These are phyloP conservation scores for Erebia epiphron DNA, from an alignment of 2,888 invertebrate species.

Conservation along the genomic window DNA sequence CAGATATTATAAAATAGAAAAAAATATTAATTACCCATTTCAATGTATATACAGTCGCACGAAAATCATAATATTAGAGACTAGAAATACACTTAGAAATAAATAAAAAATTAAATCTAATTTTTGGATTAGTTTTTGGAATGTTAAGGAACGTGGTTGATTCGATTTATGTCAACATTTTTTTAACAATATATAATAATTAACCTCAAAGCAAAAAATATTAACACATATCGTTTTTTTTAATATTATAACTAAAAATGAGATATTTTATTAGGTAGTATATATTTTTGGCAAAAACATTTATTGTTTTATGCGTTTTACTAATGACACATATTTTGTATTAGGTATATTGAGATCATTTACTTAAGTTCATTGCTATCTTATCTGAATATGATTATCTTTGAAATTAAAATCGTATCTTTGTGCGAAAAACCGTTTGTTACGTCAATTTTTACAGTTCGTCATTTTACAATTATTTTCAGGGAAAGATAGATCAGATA, in stretches of 20 bases:
- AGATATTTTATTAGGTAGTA: background rate
- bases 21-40: conserved; percentile 57
- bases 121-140: conserved; percentile 46
- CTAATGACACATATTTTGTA: background rate
- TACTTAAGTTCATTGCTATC: background rate
- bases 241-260: conserved; percentile 18
- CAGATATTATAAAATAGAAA: conserved; percentile 59
- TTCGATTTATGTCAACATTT: conserved; percentile 39
- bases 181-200: conserved; percentile 40
- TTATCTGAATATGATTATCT: no score
- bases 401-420: no score
- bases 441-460: no score
- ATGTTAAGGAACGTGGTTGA: conserved; percentile 30
- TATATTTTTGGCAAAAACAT: background rate
- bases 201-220: conserved; percentile 38
- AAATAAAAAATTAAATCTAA: conserved; percentile 34
- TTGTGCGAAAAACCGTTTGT: no score
- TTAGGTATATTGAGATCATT: background rate
- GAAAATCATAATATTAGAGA: conserved; percentile 42
- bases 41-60: conserved; percentile 72
- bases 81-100: conserved; percentile 41
- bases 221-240: conserved; percentile 28
- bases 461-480: no score
- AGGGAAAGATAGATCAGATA: no score
- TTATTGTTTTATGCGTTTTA: background rate